Evolutionary conservation across 1,140 invertebrate species (phyloP), one percentile per base, ranked within the genome.

Genomic region (Drosophila elegans): DNA sequence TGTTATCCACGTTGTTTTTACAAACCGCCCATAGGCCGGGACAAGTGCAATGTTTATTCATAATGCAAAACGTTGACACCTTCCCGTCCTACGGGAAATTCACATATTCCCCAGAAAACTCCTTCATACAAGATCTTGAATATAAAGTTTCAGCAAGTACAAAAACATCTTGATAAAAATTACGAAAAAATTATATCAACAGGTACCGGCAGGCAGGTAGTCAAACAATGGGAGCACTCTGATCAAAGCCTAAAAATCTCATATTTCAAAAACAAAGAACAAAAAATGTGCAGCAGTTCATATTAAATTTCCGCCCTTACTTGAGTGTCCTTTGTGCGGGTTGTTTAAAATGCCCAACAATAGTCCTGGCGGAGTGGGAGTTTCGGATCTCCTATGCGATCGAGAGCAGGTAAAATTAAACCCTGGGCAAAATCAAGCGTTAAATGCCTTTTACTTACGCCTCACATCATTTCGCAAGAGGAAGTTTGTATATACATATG

Each of bases 41-140:
- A 92, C 91, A 92, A 92, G 91, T 92, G 91, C 91, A 92, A 92
- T 92, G 90, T 92, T 92, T 88, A 62, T 78, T 80, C 16, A 73
- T 60, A 74, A 76, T 54, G 62, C 63, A 90, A 89, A 92, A 92
- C 91, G 85, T 92, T 92, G 91, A 86, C 91, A 92, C 91, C 83
- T 79, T 91, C 91, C 91, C 91, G 83, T 81, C 91, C 91, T 92
- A 63, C 63, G 77, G 83, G 91, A 74, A 91, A 88, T 91, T 86
- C 53, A 39, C n/a, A 13, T 46, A 32, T 76, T 62, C 42, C 44
- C 39, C n/a, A n/a, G 16, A 34, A 54, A 54, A 61, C n/a, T 13
- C 13, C 9, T 32, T n/a, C 25, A 16, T 3, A 0, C 25, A 25
- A 45, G 32, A 48, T 54, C 45, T 38, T 12, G 51, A 74, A 61